These are phyloP conservation scores for Acanthurus lineatus DNA, from an alignment of 2,797 vertebrate species.

Conservation along the genomic window DNA sequence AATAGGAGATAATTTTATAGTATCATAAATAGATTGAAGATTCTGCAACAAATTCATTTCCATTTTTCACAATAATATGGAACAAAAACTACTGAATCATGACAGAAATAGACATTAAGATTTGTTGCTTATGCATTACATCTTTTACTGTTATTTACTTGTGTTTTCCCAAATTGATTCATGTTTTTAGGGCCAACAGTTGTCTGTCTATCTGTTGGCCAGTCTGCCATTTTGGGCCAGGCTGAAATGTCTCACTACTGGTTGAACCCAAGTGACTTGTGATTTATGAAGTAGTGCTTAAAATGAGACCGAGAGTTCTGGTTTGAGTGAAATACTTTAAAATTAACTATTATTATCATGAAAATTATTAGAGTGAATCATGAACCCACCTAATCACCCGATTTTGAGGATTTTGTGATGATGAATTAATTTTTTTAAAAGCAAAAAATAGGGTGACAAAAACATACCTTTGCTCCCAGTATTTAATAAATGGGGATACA, in stretches of 20 bases:
- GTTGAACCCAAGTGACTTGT: not conserved
- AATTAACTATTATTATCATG: too few relatives aligned
- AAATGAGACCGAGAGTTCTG: too few relatives aligned
- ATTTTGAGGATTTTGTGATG: too few relatives aligned
- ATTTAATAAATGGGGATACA: too few relatives aligned
- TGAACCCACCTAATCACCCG: too few relatives aligned
- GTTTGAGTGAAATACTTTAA: too few relatives aligned
- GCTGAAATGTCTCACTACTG: conserved; percentile 3
- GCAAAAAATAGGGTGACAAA: too few relatives aligned
- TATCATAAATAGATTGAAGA: not conserved
- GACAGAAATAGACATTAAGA: not conserved
- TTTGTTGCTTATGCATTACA: conserved; percentile 2
- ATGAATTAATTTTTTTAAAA: too few relatives aligned
- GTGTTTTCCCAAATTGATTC: not conserved
- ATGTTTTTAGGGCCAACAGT: not conserved
- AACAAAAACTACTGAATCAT: not conserved
- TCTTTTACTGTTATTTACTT: not conserved
- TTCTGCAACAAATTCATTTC: conserved; percentile 11
- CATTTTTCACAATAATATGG: conserved; percentile 7
- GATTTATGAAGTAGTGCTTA: not conserved
- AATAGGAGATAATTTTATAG: not conserved
- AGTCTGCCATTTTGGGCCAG: not conserved
- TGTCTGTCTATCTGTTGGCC: not conserved
- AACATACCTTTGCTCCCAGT: too few relatives aligned
- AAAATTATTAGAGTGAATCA: too few relatives aligned